Percentiles rank a stretch among this genome's conserved stretches.
phyloP scores from a whole-genome alignment of 2,888 invertebrate species.

The Diachrysia chrysitis region DNA sequence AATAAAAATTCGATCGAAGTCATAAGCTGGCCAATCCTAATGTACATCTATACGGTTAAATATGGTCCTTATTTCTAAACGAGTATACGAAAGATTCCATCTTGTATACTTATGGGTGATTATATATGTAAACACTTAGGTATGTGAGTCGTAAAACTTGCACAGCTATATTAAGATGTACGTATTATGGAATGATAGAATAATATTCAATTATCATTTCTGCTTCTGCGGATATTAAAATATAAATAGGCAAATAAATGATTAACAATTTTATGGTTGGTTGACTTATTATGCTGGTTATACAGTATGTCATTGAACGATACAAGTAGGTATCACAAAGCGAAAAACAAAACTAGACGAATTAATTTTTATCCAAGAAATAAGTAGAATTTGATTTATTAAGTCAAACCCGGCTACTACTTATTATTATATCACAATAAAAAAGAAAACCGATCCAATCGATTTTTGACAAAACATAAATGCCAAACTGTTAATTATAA shows the following conservation, averaged over 20 bases:
- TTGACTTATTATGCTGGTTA: background rate
- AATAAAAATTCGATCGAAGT: conserved; percentile 7
- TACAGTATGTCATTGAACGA: conserved; percentile 40
- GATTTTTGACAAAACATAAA: conserved; percentile 50
- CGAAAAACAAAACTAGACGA: conserved; percentile 24
- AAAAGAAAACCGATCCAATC: conserved; percentile 50
- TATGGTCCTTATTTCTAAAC: conserved; percentile 34
- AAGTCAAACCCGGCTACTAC: conserved; percentile 42
- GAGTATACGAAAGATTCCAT: conserved; percentile 33
- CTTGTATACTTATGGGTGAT: conserved; percentile 23
- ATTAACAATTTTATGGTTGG: conserved; percentile 18
- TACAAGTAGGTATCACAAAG: conserved; percentile 25
- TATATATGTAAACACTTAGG: conserved; percentile 25
- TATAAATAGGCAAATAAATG: conserved; percentile 20
- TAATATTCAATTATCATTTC: conserved; percentile 34
- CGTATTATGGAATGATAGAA: conserved; percentile 48
- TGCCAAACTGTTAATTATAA: conserved; percentile 36
- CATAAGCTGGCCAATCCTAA: background rate
- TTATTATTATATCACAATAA: conserved; percentile 49
- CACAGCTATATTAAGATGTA: conserved; percentile 19
- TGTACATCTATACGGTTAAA: conserved; percentile 27
- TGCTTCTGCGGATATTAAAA: conserved; percentile 3
- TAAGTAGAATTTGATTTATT: conserved; percentile 45
- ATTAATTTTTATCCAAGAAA: background rate
- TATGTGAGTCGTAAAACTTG: conserved; percentile 16